Base-by-base conservation (phyloP, 2,888 invertebrate species). In the Drosophila paracracens region DNA sequence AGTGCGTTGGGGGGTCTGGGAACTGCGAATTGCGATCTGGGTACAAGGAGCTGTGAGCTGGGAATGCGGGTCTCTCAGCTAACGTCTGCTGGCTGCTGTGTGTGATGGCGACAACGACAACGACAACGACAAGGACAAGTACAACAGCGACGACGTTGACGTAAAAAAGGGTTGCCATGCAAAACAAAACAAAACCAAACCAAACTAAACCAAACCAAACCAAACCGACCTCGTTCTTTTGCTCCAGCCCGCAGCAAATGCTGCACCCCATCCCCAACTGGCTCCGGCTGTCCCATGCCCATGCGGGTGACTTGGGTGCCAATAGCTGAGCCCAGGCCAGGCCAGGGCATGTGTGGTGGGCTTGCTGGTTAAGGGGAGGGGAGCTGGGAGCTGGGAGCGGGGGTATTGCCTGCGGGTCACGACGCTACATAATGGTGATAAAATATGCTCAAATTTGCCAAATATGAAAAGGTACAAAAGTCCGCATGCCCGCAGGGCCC, bases 401-500 rank as follows among this genome's bases (percentile, higher is more conserved):
- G 60, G 57, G 56, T 40, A 38, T 57, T 38, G 83, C 84, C 84
- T 84, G 88, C 83, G 89, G 84, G 84, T 89, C 89, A 88, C 69
- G 70, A 57, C 64, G 72, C 78, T 76, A 61, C 70, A 77, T 89
- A 91, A 91, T 90, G 89, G 90, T 90, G 91, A 91, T 91, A 91
- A 91, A 91, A 91, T 91, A 91, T 91, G 89, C 91, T 89, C 88
- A 89, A 88, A 88, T 89, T 89, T 88, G 88, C 82, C 85, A 82
- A 86, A 88, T 85, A 88, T 88, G 89, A 88, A 88, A 89, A 88
- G 89, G 89, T 89, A 89, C 82, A 70, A 71, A 61, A 46, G 63
- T 69, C 72, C 79, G 61, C 78, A 70, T 56, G 69, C 81, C 82
- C 75, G 69, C 68, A 81, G 82, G 79, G 48, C 58, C 33, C 16